A percentile compares a stretch with the other conserved stretches of the same genome.
These are phyloP conservation scores for Augochlora pura DNA, from an alignment of 1,140 invertebrate genomes.

Conservation along the genomic window DNA sequence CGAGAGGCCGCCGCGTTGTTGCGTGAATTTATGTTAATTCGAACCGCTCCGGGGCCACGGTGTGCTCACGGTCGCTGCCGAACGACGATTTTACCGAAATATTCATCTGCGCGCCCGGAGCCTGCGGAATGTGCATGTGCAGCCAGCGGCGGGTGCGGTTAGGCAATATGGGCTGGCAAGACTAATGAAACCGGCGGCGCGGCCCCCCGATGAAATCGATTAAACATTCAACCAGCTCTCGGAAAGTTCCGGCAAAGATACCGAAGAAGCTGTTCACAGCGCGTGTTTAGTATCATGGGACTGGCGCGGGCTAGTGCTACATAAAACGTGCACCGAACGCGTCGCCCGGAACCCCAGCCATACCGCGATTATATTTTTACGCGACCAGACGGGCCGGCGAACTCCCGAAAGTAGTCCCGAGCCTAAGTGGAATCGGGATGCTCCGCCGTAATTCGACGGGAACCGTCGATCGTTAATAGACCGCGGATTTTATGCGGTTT, in stretches of 20 bases:
- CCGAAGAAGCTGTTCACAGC: background rate
- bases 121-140: background rate
- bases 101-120: slow-evolving; percentile 3
- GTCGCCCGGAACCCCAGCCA: too few species aligned
- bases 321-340: too few species aligned
- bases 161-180: slow-evolving; percentile 1
- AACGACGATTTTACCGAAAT: slow-evolving; percentile 29
- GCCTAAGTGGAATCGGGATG: too few species aligned
- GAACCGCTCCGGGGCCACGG: background rate
- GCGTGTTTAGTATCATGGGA: background rate
- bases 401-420: too few species aligned
- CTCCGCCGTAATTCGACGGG: too few species aligned
- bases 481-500: too few species aligned
- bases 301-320: too few species aligned
- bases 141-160: background rate
- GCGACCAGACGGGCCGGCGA: too few species aligned
- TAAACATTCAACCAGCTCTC: slow-evolving; percentile 7
- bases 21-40: slow-evolving; percentile 39
- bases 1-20: background rate
- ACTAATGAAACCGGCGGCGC: slow-evolving; percentile 3
- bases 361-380: too few species aligned
- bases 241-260: background rate
- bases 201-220: slow-evolving; percentile 22
- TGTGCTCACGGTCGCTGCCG: background rate
- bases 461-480: too few species aligned